Conservation (phyloP, 2,113 vertebrate species). For the Cyanocitta stelleri region DNA sequence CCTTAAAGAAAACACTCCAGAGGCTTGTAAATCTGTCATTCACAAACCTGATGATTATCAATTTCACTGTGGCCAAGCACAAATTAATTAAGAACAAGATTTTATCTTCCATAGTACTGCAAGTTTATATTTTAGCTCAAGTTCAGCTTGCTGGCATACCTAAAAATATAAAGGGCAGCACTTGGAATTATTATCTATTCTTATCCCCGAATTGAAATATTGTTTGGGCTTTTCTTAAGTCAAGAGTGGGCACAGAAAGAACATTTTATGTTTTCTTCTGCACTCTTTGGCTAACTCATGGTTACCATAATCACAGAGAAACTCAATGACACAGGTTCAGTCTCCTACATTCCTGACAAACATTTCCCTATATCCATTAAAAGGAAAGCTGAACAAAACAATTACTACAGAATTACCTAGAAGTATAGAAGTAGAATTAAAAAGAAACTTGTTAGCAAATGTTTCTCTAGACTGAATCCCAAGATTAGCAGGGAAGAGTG, state of each 20-base stretch:
- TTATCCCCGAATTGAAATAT: background rate
- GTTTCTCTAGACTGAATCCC: background rate
- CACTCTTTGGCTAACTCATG: background rate
- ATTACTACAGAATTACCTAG: background rate
- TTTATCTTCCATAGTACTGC: background rate
- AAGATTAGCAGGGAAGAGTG: background rate
- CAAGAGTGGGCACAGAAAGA: background rate
- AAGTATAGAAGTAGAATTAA: background rate
- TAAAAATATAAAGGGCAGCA: background rate
- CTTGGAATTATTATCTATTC: background rate
- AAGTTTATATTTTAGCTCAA: background rate
- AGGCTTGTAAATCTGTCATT: background rate
- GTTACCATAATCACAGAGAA: background rate
- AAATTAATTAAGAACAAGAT: background rate
- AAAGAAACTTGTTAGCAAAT: background rate
- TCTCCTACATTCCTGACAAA: background rate
- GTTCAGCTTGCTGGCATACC: background rate
- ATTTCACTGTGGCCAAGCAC: background rate
- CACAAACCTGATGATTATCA: background rate
- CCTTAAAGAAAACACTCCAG: background rate
- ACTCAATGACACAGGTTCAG: background rate
- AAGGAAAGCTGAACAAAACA: background rate
- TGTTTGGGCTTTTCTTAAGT: background rate
- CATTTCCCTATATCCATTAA: background rate
- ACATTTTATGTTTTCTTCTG: background rate